These are phyloP conservation scores for Archilochus colubris DNA, from an alignment of 2,113 vertebrate genomes.

Conservation along the genomic window DNA sequence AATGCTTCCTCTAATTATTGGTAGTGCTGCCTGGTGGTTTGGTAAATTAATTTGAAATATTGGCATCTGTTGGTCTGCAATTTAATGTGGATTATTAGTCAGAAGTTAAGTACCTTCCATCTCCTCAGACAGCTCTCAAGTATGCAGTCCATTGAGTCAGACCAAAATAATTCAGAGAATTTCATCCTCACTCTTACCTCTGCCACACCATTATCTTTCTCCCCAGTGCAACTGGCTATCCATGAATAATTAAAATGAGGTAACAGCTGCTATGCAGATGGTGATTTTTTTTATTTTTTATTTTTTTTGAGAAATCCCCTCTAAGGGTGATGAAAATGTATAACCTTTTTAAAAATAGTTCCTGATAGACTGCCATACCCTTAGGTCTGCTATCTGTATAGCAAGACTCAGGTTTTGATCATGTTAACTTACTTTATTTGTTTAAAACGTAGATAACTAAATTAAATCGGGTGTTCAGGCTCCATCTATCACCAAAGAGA, in stretches of 20 bases:
- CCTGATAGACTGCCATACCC: neutral
- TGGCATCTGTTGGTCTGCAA: neutral
- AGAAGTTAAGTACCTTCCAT: neutral
- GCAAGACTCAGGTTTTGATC: neutral
- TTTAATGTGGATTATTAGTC: neutral
- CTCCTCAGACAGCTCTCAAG: neutral
- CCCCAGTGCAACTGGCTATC: neutral
- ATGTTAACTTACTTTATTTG: neutral
- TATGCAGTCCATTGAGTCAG: neutral
- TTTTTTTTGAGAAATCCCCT: neutral
- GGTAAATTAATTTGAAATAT: neutral
- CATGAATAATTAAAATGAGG: neutral
- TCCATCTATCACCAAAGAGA: neutral
- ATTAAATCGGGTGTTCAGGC: neutral
- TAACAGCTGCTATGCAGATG: slow-evolving; percentile 37
- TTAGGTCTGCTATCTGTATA: neutral
- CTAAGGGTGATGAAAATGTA: neutral
- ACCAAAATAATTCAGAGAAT: neutral
- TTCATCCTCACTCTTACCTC: neutral
- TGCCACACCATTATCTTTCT: neutral
- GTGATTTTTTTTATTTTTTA: neutral
- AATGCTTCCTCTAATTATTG: neutral
- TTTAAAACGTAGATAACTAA: neutral
- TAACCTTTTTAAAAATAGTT: neutral
- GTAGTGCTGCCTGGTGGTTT: neutral